Base-by-base conservation (phyloP, 2,113 vertebrate species). In the Patagioenas fasciata region DNA sequence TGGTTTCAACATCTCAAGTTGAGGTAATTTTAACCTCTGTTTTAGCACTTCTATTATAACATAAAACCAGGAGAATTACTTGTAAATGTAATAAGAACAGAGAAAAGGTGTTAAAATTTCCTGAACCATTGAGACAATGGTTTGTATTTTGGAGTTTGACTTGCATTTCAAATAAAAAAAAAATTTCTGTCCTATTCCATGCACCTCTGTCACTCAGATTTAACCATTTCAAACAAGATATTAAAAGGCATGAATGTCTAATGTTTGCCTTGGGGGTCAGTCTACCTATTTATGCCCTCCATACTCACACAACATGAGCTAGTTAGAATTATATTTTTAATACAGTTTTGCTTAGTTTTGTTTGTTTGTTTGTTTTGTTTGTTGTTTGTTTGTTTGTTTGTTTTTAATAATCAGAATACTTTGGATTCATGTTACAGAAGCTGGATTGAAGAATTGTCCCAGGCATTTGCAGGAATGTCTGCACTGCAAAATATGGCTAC, bases 261-360 rank as follows among this genome's bases (percentile, higher is more conserved):
- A 64, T 1, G 2, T 5, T 29, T 2, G 0, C 9, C 11, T 19
- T 3, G 29, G 44, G 25, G 38, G n/a, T 51, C 4, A 23, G 54
- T 80, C 31, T 62, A 7, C 64, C 38, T 72, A 18, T 44, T 74
- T 56, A 32, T 29, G 9, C 10, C 6, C 5, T n/a, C 53, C 9
- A 5, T 17, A 66, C 12, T 9, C 6, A 48, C 32, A 23, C 5
- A 57, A 5, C 13, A 42, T 23, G 10, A 69, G 17, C 9, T 18
- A 36, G 10, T 44, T 2, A 40, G 47, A 74, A 34, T 17, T 3
- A 19, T 15, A 51, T 26, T 44, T 83, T 36, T 48, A 9, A 34
- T 36, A 19, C 65, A 23, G 5, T 12, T 78, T 81, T 88, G 7
- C 13, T 81, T 23, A 44, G 44, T 58, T 20, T 26, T 50, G 47